A percentile compares a stretch with the other conserved stretches of the same genome.
Evolutionary conservation across 64 coral and sea anemone genomes (phyloP).

Genomic region (Cladopsammia gracilis): DNA sequence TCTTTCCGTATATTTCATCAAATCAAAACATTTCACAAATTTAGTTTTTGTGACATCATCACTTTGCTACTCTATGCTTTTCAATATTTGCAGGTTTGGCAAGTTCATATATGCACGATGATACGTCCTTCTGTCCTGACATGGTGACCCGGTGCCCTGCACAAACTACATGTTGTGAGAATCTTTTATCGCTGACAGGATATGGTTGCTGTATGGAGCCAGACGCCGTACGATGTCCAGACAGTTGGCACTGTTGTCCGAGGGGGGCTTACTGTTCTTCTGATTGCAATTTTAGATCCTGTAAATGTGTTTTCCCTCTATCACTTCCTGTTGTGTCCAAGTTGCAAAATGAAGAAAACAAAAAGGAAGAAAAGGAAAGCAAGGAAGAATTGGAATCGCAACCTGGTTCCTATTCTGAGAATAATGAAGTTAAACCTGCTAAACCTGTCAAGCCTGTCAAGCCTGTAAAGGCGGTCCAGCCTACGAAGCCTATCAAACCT

Average conservation of each 20-base stretch:
- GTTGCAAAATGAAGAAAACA: not conserved
- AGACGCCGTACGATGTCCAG: constrained; percentile 67
- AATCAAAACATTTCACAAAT: not conserved
- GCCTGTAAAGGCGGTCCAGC: not conserved
- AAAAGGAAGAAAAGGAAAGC: not conserved
- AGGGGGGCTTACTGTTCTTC: constrained; percentile 67
- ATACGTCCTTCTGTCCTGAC: constrained; percentile 59
- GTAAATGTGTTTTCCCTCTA: constrained; percentile 40
- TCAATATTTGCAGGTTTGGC: constrained; percentile 1
- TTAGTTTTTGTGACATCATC: not conserved
- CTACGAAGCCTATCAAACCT: too few species aligned
- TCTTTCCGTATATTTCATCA: too few species aligned
- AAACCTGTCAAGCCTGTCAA: not conserved
- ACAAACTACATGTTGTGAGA: constrained; percentile 72
- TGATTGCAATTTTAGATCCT: constrained; percentile 51
- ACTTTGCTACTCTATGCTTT: too few species aligned
- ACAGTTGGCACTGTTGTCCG: constrained; percentile 90
- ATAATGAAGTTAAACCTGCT: not conserved
- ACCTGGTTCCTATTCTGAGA: not conserved
- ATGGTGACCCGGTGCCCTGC: constrained; percentile 75
- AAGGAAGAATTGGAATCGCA: not conserved
- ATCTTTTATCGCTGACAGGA: constrained; percentile 76
- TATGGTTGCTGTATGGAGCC: constrained; percentile 85
- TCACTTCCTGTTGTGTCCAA: not conserved
- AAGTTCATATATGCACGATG: constrained; percentile 44